Base-by-base conservation (phyloP, 2,888 invertebrate species). In the Drosophila borealis region DNA sequence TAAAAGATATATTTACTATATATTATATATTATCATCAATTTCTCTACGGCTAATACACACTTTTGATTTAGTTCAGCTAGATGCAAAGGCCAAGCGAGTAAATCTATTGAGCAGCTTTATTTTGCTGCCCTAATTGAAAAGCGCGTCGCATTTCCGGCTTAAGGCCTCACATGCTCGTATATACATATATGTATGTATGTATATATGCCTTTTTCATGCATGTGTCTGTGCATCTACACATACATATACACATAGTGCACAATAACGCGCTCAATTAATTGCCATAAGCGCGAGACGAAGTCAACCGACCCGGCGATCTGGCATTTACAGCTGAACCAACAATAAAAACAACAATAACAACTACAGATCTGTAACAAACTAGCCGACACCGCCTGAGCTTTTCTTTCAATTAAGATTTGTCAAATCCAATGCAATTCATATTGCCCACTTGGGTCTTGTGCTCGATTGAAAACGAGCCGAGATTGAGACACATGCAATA, bases 321-420 rank as follows among this genome's bases (percentile, higher is more conserved):
- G 39, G 13, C 53, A 45, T 41, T 53, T 56, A 48, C 44, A 70
- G 50, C 62, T 56, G 39, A 46, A 25, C 37, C 49, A 19, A n/a
- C 61, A 51, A 41, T 41, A 59, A n/a, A n/a, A n/a, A 39, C 17
- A 68, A 10, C 34, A 51, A 17, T 11, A 29, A 17, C n/a, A 42
- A 19, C 42, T 49, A 41, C 17, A 55, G 51, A 74, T 74, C 60
- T 72, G 42, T 78, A 51, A 41, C 37, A 50, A 37, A 46, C 57
- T 46, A 48, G 42, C 29, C 36, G 36, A 36, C 48, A 71, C 65
- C 78, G 68, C 74, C 62, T 54, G 76, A 49, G 80, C 81, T 81
- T 85, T 88, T 89, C 81, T 84, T 88, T 85, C 90, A 85, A 85
- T 85, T 85, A 85, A 85, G 85, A 89, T 85, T 88, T 81, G 83